phyloP scores from a whole-genome alignment of 2,113 vertebrate species.

The Phodopus roborovskii region DNA sequence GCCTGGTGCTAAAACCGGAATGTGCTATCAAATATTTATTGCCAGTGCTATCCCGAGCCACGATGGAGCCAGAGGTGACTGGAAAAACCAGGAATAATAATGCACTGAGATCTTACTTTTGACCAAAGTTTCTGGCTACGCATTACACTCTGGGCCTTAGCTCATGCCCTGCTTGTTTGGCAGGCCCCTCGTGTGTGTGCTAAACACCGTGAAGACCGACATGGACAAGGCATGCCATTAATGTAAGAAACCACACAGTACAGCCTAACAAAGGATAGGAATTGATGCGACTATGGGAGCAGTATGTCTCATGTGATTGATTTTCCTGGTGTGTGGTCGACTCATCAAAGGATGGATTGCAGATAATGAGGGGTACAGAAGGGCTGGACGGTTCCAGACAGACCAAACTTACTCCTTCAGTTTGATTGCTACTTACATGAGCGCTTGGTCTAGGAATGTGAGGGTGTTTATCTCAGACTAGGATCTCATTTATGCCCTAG shows the following conservation, averaged over 20 bases:
- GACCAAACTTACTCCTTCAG: background rate
- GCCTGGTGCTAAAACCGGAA: background rate
- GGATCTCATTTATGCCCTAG: conserved; percentile 36
- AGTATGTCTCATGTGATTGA: no score
- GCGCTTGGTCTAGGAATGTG: conserved; percentile 47
- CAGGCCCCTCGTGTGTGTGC: accelerated
- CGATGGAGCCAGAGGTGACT: background rate
- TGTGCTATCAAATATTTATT: background rate
- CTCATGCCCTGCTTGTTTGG: background rate
- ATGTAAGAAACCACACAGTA: no score
- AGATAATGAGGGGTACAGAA: background rate
- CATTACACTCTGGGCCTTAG: background rate
- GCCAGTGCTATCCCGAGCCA: background rate
- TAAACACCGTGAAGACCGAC: background rate
- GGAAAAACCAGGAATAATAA: background rate
- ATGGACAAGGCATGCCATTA: background rate
- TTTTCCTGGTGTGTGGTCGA: background rate
- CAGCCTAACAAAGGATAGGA: background rate
- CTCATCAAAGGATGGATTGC: background rate
- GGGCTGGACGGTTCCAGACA: background rate
- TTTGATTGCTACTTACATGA: conserved; percentile 20
- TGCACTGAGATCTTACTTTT: background rate
- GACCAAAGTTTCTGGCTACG: background rate
- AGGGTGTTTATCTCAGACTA: background rate
- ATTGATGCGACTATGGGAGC: background rate